Percentiles rank a stretch among this genome's conserved stretches.
Conservation (phyloP, 2,888 invertebrate genomes). For the Belgica antarctica region DNA sequence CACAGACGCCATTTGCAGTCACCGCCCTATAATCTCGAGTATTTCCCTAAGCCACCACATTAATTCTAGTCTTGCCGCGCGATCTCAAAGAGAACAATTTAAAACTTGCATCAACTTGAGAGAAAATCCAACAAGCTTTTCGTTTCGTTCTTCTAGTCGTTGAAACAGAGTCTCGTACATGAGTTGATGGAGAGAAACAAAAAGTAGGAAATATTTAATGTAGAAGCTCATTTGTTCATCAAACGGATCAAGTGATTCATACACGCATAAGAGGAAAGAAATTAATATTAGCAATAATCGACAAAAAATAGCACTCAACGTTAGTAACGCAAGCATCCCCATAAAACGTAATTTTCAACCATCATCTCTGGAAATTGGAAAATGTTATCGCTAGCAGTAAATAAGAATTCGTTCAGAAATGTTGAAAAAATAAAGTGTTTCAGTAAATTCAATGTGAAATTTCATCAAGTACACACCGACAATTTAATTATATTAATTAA, state of each 20-base stretch:
- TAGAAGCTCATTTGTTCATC: slow-evolving; percentile 13
- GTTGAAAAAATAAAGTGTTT: slow-evolving; percentile 42
- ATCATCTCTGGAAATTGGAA: slow-evolving; percentile 31
- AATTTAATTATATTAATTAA: slow-evolving; percentile 43
- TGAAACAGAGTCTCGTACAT: too few species aligned
- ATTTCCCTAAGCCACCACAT: too few species aligned
- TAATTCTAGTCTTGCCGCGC: too few species aligned
- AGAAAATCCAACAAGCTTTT: too few species aligned
- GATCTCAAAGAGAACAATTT: too few species aligned
- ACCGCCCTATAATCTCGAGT: too few species aligned
- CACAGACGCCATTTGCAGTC: too few species aligned
- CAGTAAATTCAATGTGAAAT: slow-evolving; percentile 43
- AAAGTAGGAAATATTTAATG: background rate
- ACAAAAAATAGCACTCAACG: slow-evolving; percentile 7
- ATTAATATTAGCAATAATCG: background rate
- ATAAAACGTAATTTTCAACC: slow-evolving; percentile 1
- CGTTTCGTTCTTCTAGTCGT: too few species aligned
- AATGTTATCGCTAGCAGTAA: slow-evolving; percentile 44
- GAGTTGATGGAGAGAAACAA: background rate
- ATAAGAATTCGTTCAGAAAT: slow-evolving; percentile 41
- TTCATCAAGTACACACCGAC: slow-evolving; percentile 41
- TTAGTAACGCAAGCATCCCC: slow-evolving; percentile 5
- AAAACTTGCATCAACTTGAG: too few species aligned
- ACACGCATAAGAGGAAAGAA: background rate
- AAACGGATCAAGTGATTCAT: background rate